Percentiles rank a stretch among this genome's conserved stretches.
Evolutionary conservation across 1,140 invertebrate species (phyloP).

Genomic region (Oryzaephilus surinamensis): DNA sequence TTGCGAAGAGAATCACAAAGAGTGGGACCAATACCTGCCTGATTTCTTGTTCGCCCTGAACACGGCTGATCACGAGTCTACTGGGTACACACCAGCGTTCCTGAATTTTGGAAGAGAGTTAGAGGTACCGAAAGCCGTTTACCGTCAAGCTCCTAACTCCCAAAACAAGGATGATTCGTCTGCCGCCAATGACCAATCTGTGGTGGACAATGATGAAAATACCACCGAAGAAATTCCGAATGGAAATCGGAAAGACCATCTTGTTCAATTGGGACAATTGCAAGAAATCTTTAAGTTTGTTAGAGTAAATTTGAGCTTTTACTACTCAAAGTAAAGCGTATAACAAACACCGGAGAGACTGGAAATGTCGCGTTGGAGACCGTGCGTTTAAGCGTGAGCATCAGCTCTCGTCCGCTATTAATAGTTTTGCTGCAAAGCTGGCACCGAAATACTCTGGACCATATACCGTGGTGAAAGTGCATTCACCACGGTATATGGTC

Average conservation of each 20-base stretch:
- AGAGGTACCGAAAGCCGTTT: no score
- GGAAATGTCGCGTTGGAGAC: conserved; percentile 1
- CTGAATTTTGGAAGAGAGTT: no score
- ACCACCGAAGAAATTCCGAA: neutral
- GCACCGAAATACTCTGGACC: conserved; percentile 8
- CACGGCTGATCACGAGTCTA: no score
- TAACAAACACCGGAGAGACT: neutral
- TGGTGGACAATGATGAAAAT: conserved; percentile 13
- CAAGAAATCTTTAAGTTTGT: neutral
- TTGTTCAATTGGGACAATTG: neutral
- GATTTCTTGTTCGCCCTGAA: no score
- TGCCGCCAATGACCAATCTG: no score
- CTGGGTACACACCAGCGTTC: no score
- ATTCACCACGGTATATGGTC: no score
- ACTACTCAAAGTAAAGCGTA: conserved; percentile 1
- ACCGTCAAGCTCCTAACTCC: conserved; percentile 2
- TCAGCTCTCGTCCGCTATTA: conserved; percentile 3
- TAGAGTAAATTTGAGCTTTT: neutral
- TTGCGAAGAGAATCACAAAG: no score
- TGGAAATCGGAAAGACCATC: neutral
- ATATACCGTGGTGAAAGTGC: conserved; percentile 7
- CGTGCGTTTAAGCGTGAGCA: conserved; percentile 3
- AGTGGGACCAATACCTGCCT: no score
- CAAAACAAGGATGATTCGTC: conserved; percentile 14
- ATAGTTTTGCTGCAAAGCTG: conserved; percentile 5